phyloP scores from a whole-genome alignment of 2,888 invertebrate genomes.

The Bedellia somnulentella region DNA sequence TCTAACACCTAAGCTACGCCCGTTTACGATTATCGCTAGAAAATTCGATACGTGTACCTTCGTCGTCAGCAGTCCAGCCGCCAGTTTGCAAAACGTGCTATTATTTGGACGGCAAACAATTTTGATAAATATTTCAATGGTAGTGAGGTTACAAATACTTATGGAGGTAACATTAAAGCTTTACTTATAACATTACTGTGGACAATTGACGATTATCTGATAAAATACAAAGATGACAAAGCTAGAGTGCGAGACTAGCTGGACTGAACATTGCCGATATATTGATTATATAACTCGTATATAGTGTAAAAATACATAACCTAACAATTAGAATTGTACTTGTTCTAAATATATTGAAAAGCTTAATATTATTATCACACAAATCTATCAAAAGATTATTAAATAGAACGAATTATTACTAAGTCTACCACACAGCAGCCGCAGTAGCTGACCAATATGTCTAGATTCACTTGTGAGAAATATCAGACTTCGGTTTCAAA shows the following conservation, averaged over 20 bases:
- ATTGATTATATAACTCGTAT: slow-evolving; percentile 46
- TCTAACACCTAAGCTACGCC: too few species aligned
- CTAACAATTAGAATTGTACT: slow-evolving; percentile 52
- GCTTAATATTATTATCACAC: slow-evolving; percentile 60
- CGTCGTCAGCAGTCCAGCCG: slow-evolving; percentile 31
- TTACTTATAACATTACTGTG: too few species aligned
- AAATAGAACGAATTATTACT: too few species aligned
- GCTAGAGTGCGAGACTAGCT: slow-evolving; percentile 37
- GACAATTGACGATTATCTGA: too few species aligned
- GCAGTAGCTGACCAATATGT: too few species aligned
- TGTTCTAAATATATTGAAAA: slow-evolving; percentile 50
- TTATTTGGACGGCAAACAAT: slow-evolving; percentile 53
- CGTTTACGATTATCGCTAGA: too few species aligned
- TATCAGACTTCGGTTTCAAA: slow-evolving; percentile 25
- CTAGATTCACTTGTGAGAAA: slow-evolving; percentile 14
- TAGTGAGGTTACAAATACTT: too few species aligned
- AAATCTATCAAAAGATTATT: slow-evolving; percentile 33
- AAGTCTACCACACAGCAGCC: too few species aligned
- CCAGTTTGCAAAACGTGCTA: slow-evolving; percentile 14
- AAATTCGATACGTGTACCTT: slow-evolving; percentile 2
- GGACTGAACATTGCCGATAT: slow-evolving; percentile 28
- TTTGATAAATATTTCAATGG: slow-evolving; percentile 14
- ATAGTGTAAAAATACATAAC: slow-evolving; percentile 59
- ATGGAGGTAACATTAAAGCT: too few species aligned
- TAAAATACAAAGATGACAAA: too few species aligned